Conservation (phyloP, 2,888 invertebrate genomes). For the Erebia palarica region DNA sequence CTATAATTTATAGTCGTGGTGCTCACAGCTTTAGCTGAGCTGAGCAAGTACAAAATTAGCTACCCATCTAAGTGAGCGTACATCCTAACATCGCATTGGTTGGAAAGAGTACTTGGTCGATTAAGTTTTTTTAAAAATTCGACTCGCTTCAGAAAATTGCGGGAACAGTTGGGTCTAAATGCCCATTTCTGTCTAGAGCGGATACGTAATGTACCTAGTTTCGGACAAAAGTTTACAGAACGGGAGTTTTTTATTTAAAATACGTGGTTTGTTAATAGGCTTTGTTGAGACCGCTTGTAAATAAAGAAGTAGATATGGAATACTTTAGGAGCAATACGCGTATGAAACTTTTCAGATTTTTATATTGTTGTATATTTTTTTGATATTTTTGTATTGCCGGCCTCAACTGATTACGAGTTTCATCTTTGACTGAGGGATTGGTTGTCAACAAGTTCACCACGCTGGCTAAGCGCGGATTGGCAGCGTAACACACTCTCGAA, state of each 20-base stretch:
- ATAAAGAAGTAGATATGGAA: not conserved
- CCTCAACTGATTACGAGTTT: no score
- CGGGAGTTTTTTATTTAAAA: constrained; percentile 10
- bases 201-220: constrained; percentile 8
- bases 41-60: not conserved
- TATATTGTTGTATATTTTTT: not conserved
- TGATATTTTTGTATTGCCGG: no score
- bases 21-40: not conserved
- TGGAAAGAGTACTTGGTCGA: constrained; percentile 16
- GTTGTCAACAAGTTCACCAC: no score
- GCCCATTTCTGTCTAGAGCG: constrained; percentile 8
- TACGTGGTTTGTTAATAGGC: constrained; percentile 2
- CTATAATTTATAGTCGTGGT: not conserved
- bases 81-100: constrained; percentile 8
- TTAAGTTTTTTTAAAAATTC: constrained; percentile 27
- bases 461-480: no score
- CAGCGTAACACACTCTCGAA: no score
- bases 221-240: constrained; percentile 9
- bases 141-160: constrained; percentile 15
- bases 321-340: not conserved
- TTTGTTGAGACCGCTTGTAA: not conserved
- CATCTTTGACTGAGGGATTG: no score
- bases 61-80: not conserved
- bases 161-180: constrained; percentile 25
- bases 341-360: not conserved